Evolutionary conservation across 1,140 invertebrate species (phyloP).

Genomic region (Episyrphus balteatus): DNA sequence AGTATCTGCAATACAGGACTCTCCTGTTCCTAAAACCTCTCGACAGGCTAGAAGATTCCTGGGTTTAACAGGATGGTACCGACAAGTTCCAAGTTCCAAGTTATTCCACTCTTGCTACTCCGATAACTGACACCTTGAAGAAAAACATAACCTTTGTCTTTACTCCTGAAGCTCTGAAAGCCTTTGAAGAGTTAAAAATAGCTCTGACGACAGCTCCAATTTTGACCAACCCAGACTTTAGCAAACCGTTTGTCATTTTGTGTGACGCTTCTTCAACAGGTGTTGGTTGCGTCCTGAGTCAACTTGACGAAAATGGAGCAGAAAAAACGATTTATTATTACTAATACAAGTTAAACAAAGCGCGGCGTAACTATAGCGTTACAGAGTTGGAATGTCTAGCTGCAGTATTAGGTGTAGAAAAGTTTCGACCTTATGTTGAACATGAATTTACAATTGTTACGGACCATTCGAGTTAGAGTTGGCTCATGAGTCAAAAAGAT

Average conservation of each 20-base stretch:
- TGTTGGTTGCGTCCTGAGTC: constrained; percentile 25
- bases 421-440: background rate
- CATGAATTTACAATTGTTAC: no score
- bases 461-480: no score
- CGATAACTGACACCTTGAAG: no score
- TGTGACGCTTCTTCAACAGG: constrained; percentile 30
- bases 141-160: constrained; percentile 10
- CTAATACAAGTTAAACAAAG: constrained; percentile 13
- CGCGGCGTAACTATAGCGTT: no score
- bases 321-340: constrained; percentile 26
- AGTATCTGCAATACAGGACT: background rate
- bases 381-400: no score
- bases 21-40: background rate
- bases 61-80: background rate
- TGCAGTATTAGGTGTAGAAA: constrained; percentile 33
- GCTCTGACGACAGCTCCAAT: constrained; percentile 24
- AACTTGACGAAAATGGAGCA: constrained; percentile 13
- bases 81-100: no score
- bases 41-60: background rate
- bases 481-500: no score
- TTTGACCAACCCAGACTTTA: constrained; percentile 24
- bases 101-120: constrained; percentile 20
- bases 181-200: constrained; percentile 23
- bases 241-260: constrained; percentile 21
- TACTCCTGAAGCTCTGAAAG: constrained; percentile 16